Conservation (phyloP, 2,113 vertebrate genomes). For the Phrynosoma platyrhinos region DNA sequence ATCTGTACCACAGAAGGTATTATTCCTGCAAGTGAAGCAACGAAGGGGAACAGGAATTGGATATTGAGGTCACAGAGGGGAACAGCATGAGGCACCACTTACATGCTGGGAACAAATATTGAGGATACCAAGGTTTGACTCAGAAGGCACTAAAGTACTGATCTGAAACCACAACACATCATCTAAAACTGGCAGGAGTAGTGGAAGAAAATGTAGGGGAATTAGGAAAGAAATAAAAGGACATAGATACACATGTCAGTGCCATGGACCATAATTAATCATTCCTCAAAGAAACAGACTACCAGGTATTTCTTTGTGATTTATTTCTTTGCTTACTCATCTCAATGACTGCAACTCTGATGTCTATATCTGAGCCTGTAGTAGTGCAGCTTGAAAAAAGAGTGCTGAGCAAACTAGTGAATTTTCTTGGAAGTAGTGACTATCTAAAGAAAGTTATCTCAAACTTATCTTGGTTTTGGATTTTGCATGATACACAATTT, state of each 20-base stretch:
- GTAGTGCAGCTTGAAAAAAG: neutral
- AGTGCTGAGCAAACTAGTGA: too few relatives aligned
- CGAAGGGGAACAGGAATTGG: slow-evolving; percentile 60
- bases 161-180: slow-evolving; percentile 54
- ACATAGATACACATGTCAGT: neutral
- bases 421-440: too few relatives aligned
- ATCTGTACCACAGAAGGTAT: slow-evolving; percentile 55
- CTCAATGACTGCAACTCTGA: neutral
- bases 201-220: slow-evolving; percentile 27
- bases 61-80: slow-evolving; percentile 63
- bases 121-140: slow-evolving; percentile 59
- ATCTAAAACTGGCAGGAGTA: slow-evolving; percentile 39
- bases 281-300: slow-evolving; percentile 20
- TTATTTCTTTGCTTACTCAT: slow-evolving; percentile 7
- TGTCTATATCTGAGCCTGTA: neutral
- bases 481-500: too few relatives aligned
- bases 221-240: slow-evolving; percentile 32
- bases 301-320: neutral
- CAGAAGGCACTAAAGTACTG: slow-evolving; percentile 49
- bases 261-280: fast-evolving
- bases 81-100: slow-evolving; percentile 57
- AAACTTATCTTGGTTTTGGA: too few relatives aligned
- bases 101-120: slow-evolving; percentile 65
- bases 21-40: slow-evolving; percentile 55
- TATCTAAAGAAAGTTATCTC: too few relatives aligned